These are phyloP conservation scores for Coranthus polyacanthus DNA, from an alignment of 2,797 vertebrate genomes.

Conservation along the genomic window DNA sequence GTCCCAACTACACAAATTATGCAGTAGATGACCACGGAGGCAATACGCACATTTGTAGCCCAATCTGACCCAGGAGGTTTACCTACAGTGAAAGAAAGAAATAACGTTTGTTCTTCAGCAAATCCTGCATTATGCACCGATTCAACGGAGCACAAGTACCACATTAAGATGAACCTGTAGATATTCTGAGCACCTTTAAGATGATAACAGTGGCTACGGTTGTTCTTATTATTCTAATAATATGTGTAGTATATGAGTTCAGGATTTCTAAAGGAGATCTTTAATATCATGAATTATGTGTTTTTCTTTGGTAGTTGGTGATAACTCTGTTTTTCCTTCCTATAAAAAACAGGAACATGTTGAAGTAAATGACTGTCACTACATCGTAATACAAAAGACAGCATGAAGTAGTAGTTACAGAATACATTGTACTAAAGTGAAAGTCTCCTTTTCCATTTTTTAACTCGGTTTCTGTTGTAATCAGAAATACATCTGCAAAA, in stretches of 20 bases:
- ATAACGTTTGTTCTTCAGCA: background rate
- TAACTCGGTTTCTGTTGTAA: background rate
- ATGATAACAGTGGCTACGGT: no score
- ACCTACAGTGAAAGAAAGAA: background rate
- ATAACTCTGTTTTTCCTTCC: no score
- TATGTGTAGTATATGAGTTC: no score
- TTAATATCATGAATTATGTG: no score
- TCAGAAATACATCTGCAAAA: no score
- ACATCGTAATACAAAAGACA: background rate
- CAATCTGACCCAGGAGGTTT: accelerated
- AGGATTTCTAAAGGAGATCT: no score
- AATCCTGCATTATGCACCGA: background rate
- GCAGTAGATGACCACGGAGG: conserved; percentile 47
- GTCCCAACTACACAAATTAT: conserved; percentile 61
- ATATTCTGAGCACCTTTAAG: background rate
- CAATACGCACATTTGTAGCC: accelerated
- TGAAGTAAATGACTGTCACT: background rate
- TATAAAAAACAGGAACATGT: background rate
- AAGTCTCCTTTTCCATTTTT: background rate
- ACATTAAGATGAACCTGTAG: no score
- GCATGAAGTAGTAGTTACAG: background rate
- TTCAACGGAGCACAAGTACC: background rate
- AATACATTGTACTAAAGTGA: background rate
- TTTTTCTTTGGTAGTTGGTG: no score
- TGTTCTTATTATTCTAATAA: no score